These are phyloP conservation scores for Agrotis clavis DNA, from an alignment of 2,888 invertebrate species.

Conservation along the genomic window DNA sequence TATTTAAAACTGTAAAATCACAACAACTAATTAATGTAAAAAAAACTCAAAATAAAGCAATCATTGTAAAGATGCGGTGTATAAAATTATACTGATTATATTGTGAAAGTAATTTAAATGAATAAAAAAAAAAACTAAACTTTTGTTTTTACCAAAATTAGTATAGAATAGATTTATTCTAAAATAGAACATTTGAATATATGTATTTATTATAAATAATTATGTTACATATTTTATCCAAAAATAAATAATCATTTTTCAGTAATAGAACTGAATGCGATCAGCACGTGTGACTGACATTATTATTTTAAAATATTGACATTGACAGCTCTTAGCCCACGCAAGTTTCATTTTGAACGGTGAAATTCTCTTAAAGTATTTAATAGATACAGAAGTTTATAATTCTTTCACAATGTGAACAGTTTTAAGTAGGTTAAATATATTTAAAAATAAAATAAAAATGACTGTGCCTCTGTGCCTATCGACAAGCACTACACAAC, in stretches of 20 bases:
- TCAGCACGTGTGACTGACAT: neutral
- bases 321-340: neutral
- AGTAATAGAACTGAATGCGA: neutral
- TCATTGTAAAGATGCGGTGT: slow-evolving; percentile 83
- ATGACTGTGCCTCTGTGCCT: slow-evolving; percentile 89
- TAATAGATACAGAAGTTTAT: slow-evolving; percentile 11
- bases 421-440: slow-evolving; percentile 70
- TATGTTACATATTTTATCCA: no score
- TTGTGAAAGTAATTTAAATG: slow-evolving; percentile 65
- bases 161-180: slow-evolving; percentile 40
- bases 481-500: slow-evolving; percentile 84
- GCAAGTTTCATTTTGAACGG: no score
- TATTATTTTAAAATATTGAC: neutral
- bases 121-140: slow-evolving; percentile 18
- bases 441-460: slow-evolving; percentile 72
- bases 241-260: neutral
- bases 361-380: neutral
- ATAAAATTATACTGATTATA: slow-evolving; percentile 56
- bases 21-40: slow-evolving; percentile 38
- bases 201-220: neutral
- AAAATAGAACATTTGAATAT: neutral
- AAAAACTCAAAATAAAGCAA: slow-evolving; percentile 68
- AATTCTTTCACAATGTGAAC: slow-evolving; percentile 61
- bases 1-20: slow-evolving; percentile 36
- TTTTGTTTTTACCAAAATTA: slow-evolving; percentile 6